Percentiles rank a stretch among this genome's conserved stretches.
Conservation (phyloP, 2,888 invertebrate species). For the Philhelius pedissequus region DNA sequence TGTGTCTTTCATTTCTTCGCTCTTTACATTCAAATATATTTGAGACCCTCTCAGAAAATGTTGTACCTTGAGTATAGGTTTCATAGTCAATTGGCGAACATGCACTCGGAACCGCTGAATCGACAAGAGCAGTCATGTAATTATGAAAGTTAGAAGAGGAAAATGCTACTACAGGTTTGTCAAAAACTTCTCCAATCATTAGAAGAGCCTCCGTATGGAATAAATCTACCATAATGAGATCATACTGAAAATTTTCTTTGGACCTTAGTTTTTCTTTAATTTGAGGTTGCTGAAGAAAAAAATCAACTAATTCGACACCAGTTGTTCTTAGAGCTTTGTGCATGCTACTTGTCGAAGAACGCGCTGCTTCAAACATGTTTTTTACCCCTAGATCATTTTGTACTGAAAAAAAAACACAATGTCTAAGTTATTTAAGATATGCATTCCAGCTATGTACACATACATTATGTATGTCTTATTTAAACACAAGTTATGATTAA, state of each 20-base stretch:
- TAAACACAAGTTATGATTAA: background rate
- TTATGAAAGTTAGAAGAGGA: conserved; percentile 78
- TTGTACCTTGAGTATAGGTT: conserved; percentile 77
- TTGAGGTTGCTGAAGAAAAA: conserved; percentile 73
- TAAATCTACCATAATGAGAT: conserved; percentile 78
- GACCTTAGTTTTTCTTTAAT: conserved; percentile 71
- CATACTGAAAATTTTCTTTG: conserved; percentile 76
- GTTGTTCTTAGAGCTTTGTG: conserved; percentile 73
- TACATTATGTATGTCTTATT: no score
- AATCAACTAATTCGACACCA: conserved; percentile 73
- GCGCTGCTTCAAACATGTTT: conserved; percentile 64
- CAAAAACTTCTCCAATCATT: conserved; percentile 76
- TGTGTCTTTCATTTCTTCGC: conserved; percentile 73
- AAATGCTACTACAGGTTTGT: conserved; percentile 77
- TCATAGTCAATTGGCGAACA: conserved; percentile 79
- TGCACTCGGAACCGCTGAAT: conserved; percentile 79
- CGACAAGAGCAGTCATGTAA: conserved; percentile 79
- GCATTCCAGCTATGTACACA: background rate
- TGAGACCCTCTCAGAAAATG: conserved; percentile 80
- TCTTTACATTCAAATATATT: conserved; percentile 78
- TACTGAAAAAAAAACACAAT: conserved; percentile 32
- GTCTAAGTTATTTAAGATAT: background rate
- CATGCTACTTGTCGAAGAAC: conserved; percentile 68
- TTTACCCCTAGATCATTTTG: conserved; percentile 51
- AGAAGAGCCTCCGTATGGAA: conserved; percentile 79